Percentiles rank a stretch among this genome's conserved stretches.
Conservation (phyloP, 2,888 invertebrate genomes). For the Nymphalis polychloros region DNA sequence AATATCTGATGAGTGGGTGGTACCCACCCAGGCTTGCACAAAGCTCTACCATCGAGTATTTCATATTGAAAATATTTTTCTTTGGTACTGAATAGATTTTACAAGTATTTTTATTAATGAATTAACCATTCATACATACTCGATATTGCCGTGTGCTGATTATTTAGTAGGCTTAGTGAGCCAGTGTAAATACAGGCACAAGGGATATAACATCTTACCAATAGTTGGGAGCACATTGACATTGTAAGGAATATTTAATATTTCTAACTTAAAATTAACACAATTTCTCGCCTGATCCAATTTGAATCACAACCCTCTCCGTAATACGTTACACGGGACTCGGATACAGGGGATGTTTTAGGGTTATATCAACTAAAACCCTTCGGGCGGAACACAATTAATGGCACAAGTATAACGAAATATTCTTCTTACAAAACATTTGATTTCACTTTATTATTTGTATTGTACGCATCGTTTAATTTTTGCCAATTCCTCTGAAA, state of each 20-base stretch:
- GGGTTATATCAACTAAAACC: slow-evolving; percentile 11
- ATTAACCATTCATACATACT: too few species aligned
- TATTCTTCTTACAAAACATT: not conserved
- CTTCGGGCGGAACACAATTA: slow-evolving; percentile 1
- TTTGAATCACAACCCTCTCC: slow-evolving; percentile 53
- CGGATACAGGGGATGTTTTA: slow-evolving; percentile 23
- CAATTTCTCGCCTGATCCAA: slow-evolving; percentile 60
- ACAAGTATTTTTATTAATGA: too few species aligned
- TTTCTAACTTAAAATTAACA: slow-evolving; percentile 49
- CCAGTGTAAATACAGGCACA: too few species aligned
- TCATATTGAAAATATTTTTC: too few species aligned
- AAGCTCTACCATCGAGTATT: too few species aligned
- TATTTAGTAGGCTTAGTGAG: too few species aligned
- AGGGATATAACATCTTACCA: too few species aligned
- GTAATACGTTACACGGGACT: slow-evolving; percentile 34
- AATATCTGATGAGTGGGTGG: too few species aligned
- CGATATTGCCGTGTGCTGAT: too few species aligned
- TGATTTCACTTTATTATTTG: not conserved
- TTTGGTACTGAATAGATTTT: too few species aligned
- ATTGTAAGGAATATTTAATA: not conserved
- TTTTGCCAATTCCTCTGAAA: slow-evolving; percentile 2
- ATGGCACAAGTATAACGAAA: not conserved
- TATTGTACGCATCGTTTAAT: not conserved
- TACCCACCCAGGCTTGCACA: too few species aligned
- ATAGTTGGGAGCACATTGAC: not conserved